phyloP scores from a whole-genome alignment of 2,888 invertebrate species.

The Scaptomyza parva region DNA sequence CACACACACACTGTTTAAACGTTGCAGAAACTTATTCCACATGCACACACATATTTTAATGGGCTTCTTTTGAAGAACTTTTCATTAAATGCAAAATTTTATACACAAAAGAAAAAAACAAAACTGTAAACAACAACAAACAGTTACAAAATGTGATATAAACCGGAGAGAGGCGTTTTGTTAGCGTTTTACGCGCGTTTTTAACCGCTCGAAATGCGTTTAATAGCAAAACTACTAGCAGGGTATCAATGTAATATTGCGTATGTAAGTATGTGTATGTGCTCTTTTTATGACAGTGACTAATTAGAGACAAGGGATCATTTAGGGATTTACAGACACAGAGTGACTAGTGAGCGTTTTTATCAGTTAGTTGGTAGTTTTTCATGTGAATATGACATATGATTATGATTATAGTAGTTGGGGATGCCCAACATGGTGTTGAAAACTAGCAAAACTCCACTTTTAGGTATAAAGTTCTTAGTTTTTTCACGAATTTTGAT shows the following conservation, averaged over 20 bases:
- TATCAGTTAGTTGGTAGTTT: no score
- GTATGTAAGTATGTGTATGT: not conserved
- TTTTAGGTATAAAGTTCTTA: not conserved
- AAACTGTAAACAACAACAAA: constrained; percentile 21
- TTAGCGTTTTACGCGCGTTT: constrained; percentile 31
- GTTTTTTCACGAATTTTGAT: not conserved
- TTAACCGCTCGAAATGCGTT: constrained; percentile 4
- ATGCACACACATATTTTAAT: constrained; percentile 44
- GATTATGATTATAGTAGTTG: no score
- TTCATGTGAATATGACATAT: no score
- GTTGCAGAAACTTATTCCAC: not conserved
- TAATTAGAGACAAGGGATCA: constrained; percentile 17
- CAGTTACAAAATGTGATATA: constrained; percentile 34
- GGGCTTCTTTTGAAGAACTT: constrained; percentile 43
- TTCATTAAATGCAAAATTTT: constrained; percentile 42
- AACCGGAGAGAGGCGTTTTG: constrained; percentile 26
- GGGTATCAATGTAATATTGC: constrained; percentile 4
- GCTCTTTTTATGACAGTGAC: constrained; percentile 5
- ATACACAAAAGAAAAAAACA: constrained; percentile 6
- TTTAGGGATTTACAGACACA: not conserved
- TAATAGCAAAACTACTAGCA: constrained; percentile 5
- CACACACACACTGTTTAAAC: no score
- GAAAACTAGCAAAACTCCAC: no score
- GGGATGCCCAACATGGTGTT: no score
- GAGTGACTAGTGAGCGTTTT: no score